phyloP scores from a whole-genome alignment of 1,140 invertebrate species.

The Cherax destructor region DNA sequence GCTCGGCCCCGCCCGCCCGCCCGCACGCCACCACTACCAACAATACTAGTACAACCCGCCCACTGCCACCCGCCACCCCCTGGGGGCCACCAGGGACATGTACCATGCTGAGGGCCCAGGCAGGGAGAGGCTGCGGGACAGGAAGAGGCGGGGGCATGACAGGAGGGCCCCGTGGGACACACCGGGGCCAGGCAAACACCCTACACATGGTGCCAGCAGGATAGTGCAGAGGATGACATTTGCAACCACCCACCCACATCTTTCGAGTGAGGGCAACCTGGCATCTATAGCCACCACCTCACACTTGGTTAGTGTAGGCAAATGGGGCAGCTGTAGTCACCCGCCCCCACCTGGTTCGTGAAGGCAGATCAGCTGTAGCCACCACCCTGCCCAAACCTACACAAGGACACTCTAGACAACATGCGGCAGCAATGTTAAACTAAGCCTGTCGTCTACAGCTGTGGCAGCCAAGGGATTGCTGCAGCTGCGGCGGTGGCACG shows the following conservation, averaged over 20 bases:
- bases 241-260: slow-evolving; percentile 4
- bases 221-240: not conserved
- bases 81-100: not conserved
- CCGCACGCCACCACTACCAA: slow-evolving; percentile 30
- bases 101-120: not conserved
- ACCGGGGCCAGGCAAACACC: slow-evolving; percentile 18
- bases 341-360: not conserved
- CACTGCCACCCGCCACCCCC: slow-evolving; percentile 16
- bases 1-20: slow-evolving; percentile 29
- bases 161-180: not conserved
- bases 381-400: slow-evolving; percentile 12
- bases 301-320: not conserved
- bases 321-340: not conserved
- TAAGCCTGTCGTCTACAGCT: slow-evolving; percentile 5
- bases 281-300: not conserved
- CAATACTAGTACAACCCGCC: slow-evolving; percentile 28
- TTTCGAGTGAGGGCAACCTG: not conserved
- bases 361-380: not conserved
- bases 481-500: slow-evolving; percentile 30
- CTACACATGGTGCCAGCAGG: slow-evolving; percentile 13
- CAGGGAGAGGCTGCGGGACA: slow-evolving; percentile 17
- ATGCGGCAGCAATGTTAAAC: slow-evolving; percentile 30
- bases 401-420: slow-evolving; percentile 25
- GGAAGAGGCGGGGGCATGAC: not conserved
- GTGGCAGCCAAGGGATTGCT: slow-evolving; percentile 19